Conservation (phyloP, 2,797 vertebrate genomes). For the Clamator glandarius region DNA sequence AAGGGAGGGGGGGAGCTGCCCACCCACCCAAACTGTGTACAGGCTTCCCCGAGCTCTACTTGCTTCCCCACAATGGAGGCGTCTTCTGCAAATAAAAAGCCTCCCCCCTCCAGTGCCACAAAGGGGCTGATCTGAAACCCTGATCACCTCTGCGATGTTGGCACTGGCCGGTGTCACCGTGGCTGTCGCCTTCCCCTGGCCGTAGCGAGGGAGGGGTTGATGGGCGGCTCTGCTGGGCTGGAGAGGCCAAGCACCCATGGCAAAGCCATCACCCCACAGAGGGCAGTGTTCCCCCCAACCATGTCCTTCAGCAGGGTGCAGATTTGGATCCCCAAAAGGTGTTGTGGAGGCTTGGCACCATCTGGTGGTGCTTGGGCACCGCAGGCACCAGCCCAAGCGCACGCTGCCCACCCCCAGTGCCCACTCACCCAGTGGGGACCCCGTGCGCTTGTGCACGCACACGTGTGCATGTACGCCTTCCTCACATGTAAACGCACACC, state of each 20-base stretch:
- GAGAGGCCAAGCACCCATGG: neutral
- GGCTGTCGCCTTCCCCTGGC: neutral
- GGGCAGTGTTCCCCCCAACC: too few relatives aligned
- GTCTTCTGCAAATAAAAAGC: neutral
- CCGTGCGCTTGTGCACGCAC: accelerated
- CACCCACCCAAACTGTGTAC: neutral
- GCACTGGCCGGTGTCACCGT: neutral
- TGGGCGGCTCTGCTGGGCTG: neutral
- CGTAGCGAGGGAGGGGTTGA: neutral
- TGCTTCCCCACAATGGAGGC: neutral
- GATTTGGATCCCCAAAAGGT: neutral
- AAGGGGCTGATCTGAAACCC: neutral
- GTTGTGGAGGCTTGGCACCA: slow-evolving; percentile 19
- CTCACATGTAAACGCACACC: accelerated
- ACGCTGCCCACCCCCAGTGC: neutral
- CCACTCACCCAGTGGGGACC: neutral
- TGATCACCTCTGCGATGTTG: accelerated
- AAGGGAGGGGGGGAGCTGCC: neutral
- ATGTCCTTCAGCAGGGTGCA: neutral
- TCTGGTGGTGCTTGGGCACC: slow-evolving; percentile 46
- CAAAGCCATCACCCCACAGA: too few relatives aligned
- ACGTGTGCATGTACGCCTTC: neutral
- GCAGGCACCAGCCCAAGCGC: neutral
- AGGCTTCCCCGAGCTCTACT: neutral
- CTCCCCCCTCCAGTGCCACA: neutral